Conservation (phyloP, 2,888 invertebrate species). For the Phorcus lineatus region DNA sequence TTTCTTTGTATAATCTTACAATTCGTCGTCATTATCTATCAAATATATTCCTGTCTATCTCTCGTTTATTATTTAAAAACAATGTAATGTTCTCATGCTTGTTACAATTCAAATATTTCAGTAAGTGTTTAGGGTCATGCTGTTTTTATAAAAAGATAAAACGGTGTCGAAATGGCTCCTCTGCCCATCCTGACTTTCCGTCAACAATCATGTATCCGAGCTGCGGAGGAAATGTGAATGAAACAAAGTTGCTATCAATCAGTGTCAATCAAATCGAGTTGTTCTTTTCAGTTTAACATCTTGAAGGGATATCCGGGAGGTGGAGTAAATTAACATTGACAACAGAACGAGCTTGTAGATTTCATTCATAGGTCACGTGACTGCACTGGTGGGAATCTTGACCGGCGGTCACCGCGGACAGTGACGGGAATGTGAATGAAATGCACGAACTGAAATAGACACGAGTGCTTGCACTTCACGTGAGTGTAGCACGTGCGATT, state of each 20-base stretch:
- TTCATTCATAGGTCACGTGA: slow-evolving; percentile 1
- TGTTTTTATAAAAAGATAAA: too few relatives aligned
- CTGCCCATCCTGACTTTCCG: background rate
- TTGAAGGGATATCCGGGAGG: slow-evolving; percentile 4
- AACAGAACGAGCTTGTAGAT: background rate
- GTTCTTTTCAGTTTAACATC: slow-evolving; percentile 7
- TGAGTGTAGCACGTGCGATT: background rate
- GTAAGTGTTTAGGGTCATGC: too few relatives aligned
- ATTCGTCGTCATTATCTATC: too few relatives aligned
- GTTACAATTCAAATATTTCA: too few relatives aligned
- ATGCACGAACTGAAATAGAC: background rate
- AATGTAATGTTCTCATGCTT: too few relatives aligned
- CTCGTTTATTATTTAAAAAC: too few relatives aligned
- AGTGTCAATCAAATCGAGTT: slow-evolving; percentile 23
- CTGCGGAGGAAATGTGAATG: slow-evolving; percentile 12
- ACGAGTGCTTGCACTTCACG: background rate
- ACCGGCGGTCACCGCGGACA: background rate
- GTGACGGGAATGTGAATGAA: background rate
- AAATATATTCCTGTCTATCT: too few relatives aligned
- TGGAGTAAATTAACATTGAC: background rate
- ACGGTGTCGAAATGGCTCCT: too few relatives aligned
- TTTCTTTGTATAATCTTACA: too few relatives aligned
- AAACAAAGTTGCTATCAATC: slow-evolving; percentile 26
- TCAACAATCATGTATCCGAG: background rate
- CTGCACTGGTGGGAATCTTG: slow-evolving; percentile 8